Percentiles rank a stretch among this genome's conserved stretches.
These are phyloP conservation scores for Zaprionus nigranus DNA, from an alignment of 1,140 invertebrate species.

Conservation along the genomic window DNA sequence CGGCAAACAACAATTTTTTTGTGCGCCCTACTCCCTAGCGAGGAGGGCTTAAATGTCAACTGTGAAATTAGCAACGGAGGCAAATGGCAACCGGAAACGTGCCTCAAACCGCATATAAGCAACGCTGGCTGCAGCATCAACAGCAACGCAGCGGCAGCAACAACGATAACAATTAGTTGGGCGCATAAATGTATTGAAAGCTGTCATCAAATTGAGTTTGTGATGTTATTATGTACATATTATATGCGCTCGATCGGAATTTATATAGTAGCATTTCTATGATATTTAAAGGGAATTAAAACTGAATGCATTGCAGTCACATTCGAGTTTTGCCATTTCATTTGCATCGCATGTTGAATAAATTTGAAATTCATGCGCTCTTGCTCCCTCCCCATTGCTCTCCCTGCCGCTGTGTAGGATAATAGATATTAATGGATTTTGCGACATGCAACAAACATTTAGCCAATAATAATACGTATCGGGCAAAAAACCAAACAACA, in stretches of 20 bases:
- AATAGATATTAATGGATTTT: constrained; percentile 79
- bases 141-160: constrained; percentile 1
- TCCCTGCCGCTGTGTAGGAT: constrained; percentile 30
- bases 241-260: background rate
- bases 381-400: background rate
- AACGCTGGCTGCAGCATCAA: constrained; percentile 53
- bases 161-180: constrained; percentile 34
- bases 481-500: constrained; percentile 34
- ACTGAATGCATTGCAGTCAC: constrained; percentile 53
- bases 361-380: constrained; percentile 33
- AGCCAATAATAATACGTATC: constrained; percentile 47
- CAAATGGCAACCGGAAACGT: constrained; percentile 80
- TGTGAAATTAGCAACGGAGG: constrained; percentile 65
- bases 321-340: constrained; percentile 68
- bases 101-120: constrained; percentile 75
- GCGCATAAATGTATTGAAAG: constrained; percentile 21
- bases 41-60: constrained; percentile 52
- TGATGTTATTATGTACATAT: constrained; percentile 14
- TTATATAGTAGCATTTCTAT: constrained; percentile 21
- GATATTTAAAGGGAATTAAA: constrained; percentile 64
- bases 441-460: constrained; percentile 41
- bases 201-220: constrained; percentile 43
- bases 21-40: constrained; percentile 14
- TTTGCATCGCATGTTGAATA: constrained; percentile 42
- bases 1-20: constrained; percentile 41